A percentile compares a stretch with the other conserved stretches of the same genome.
Evolutionary conservation across 1,140 invertebrate species (phyloP).

Genomic region (Anoplophora glabripennis): DNA sequence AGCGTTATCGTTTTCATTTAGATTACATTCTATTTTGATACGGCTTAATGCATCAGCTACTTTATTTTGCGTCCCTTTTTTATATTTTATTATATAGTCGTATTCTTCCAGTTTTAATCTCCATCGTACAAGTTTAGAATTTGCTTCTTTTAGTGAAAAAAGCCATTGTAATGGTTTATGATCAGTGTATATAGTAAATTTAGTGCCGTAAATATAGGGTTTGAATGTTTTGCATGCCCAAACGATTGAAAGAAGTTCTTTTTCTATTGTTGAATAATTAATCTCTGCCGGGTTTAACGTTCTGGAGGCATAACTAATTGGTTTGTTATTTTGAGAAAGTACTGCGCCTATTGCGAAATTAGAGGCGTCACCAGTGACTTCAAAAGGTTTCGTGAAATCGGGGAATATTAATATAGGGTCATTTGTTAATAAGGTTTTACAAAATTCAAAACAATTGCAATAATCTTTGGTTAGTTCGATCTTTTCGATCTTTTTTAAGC

Average conservation of each 20-base stretch:
- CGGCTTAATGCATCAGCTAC: not conserved
- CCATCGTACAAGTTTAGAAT: not conserved
- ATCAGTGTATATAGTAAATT: too few species aligned
- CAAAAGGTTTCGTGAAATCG: too few species aligned
- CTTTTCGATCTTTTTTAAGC: not conserved
- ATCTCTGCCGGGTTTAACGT: too few species aligned
- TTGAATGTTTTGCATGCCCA: not conserved
- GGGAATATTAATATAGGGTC: too few species aligned
- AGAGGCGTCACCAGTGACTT: too few species aligned
- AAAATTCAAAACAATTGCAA: too few species aligned
- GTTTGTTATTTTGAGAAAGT: too few species aligned
- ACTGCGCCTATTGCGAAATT: too few species aligned
- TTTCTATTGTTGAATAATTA: not conserved
- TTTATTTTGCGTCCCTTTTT: not conserved
- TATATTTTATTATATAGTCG: not conserved
- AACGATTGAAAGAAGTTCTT: not conserved
- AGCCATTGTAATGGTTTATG: not conserved
- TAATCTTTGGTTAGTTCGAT: too few species aligned
- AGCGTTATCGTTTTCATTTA: not conserved
- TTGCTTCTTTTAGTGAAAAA: not conserved
- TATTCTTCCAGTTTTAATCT: not conserved
- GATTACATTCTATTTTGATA: conserved; percentile 3
- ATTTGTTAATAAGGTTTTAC: too few species aligned
- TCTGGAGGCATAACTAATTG: too few species aligned
- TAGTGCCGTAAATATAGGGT: not conserved